A percentile compares a stretch with the other conserved stretches of the same genome.
These are phyloP conservation scores for Parazoanthus swiftii DNA, from an alignment of 92 coral and sea anemone genomes.

Conservation along the genomic window DNA sequence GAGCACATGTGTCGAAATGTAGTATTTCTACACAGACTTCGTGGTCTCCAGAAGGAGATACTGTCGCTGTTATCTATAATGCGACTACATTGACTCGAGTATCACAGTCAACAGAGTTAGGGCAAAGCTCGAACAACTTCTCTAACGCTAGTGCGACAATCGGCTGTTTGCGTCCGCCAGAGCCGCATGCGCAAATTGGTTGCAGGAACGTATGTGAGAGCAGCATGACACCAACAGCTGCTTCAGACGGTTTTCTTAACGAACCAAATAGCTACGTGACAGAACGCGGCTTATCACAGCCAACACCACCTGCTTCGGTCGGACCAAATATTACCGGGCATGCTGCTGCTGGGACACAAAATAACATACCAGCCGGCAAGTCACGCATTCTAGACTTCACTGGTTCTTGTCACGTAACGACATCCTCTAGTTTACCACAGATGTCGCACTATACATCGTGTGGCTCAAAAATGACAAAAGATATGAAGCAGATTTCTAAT, in stretches of 20 bases:
- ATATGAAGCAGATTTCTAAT: background rate
- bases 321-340: background rate
- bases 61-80: background rate
- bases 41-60: background rate
- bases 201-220: background rate
- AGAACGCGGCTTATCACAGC: background rate
- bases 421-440: background rate
- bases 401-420: background rate
- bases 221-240: background rate
- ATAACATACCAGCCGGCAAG: background rate
- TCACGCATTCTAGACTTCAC: background rate
- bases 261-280: background rate
- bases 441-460: background rate
- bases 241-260: background rate
- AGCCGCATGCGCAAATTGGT: background rate
- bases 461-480: background rate
- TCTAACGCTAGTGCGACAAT: background rate
- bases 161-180: background rate
- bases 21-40: conserved; percentile 14
- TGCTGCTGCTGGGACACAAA: background rate
- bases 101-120: background rate
- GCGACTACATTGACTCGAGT: background rate
- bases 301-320: background rate
- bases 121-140: background rate
- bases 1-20: background rate